A percentile compares a stretch with the other conserved stretches of the same genome.
Conservation (phyloP, 2,113 vertebrate species). For the Prietella phreatophila region DNA sequence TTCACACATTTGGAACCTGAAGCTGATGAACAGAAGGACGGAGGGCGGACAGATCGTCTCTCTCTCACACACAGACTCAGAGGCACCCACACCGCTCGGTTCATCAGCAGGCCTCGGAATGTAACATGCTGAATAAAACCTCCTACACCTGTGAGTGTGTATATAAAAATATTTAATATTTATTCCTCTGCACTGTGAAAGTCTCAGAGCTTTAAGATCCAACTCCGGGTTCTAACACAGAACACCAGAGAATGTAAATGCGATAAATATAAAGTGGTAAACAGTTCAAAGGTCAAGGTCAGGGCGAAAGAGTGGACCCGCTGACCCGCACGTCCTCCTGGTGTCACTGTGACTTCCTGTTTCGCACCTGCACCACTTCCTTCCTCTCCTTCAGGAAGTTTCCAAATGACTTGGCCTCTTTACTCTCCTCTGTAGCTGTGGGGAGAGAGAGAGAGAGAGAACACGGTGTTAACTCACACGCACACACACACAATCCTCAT, state of each 20-base stretch:
- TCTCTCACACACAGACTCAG: not conserved
- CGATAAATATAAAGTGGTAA: not conserved
- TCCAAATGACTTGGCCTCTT: constrained; percentile 80
- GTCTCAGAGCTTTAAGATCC: not conserved
- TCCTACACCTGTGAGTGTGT: not conserved
- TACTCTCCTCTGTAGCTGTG: constrained; percentile 85
- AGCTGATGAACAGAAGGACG: constrained; percentile 37
- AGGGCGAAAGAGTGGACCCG: not conserved
- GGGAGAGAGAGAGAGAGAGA: constrained; percentile 24
- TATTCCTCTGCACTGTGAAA: not conserved
- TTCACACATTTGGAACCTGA: constrained; percentile 30
- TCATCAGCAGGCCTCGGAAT: constrained; percentile 5
- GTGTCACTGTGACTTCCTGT: constrained; percentile 56
- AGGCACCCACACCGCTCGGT: not conserved
- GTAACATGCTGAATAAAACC: not conserved
- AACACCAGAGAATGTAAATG: not conserved
- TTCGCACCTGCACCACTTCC: constrained; percentile 76
- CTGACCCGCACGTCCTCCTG: not conserved
- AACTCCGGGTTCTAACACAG: not conserved
- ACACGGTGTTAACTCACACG: not conserved
- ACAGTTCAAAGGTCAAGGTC: constrained; percentile 11
- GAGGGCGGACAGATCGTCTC: constrained; percentile 26
- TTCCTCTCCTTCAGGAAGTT: constrained; percentile 83
- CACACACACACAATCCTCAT: not conserved
- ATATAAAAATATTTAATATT: constrained; percentile 15